A percentile compares a stretch with the other conserved stretches of the same genome.
Conservation (phyloP, 2,888 invertebrate genomes). For the Chaetogeoica ovagalla region DNA sequence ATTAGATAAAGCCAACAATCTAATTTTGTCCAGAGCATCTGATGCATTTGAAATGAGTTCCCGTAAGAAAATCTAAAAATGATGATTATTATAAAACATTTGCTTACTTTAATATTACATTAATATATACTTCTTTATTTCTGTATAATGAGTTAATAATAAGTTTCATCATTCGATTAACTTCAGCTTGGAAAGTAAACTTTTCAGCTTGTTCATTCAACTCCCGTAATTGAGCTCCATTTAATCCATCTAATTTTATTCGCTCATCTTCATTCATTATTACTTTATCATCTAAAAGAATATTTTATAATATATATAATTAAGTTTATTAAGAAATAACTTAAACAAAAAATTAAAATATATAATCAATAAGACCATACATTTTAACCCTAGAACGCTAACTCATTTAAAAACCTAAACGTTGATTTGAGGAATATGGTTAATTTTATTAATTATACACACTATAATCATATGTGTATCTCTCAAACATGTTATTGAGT, state of each 20-base stretch:
- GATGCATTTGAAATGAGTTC: constrained; percentile 99
- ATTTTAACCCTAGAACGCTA: too few relatives aligned
- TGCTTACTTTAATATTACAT: background rate
- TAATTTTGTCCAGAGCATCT: constrained; percentile 97
- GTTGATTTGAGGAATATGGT: too few relatives aligned
- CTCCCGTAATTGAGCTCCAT: constrained; percentile 90
- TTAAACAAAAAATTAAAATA: too few relatives aligned
- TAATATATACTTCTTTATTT: constrained; percentile 83
- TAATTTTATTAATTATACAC: too few relatives aligned
- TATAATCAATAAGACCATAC: too few relatives aligned
- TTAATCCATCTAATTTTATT: constrained; percentile 91
- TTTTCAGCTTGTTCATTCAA: constrained; percentile 85
- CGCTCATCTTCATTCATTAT: constrained; percentile 93
- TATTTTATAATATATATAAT: background rate
- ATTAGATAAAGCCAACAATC: constrained; percentile 88
- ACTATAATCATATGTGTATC: too few relatives aligned
- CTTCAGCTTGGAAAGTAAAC: constrained; percentile 94
- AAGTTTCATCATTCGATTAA: constrained; percentile 99
- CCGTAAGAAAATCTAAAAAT: constrained; percentile 83
- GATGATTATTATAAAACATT: constrained; percentile 45
- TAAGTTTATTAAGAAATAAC: too few relatives aligned
- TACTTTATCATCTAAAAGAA: constrained; percentile 79
- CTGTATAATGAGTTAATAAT: constrained; percentile 99
- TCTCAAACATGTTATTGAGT: too few relatives aligned
- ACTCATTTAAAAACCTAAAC: too few relatives aligned